These are phyloP conservation scores for Amphipyra berbera DNA, from an alignment of 2,888 invertebrate species.

Conservation along the genomic window DNA sequence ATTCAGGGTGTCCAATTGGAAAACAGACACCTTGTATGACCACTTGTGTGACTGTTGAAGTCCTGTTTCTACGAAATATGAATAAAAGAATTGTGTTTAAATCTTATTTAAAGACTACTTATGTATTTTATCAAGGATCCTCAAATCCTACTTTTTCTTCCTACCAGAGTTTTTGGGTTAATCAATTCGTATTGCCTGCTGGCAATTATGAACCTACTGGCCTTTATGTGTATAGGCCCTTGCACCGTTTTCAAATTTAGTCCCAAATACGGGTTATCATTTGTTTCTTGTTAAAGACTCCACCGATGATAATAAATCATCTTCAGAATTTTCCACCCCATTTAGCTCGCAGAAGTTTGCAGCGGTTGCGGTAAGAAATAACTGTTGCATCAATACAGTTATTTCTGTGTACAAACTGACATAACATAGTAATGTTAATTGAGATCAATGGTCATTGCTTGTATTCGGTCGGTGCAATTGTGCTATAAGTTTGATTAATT, in stretches of 20 bases:
- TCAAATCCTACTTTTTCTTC: too few relatives aligned
- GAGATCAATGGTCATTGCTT: slow-evolving; percentile 52
- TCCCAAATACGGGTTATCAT: too few relatives aligned
- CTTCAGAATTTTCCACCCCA: slow-evolving; percentile 4
- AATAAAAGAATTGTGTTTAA: not conserved
- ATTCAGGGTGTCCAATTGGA: slow-evolving; percentile 32
- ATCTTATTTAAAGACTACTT: too few relatives aligned
- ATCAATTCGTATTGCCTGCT: too few relatives aligned
- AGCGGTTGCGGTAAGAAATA: slow-evolving; percentile 8
- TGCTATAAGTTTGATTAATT: slow-evolving; percentile 73
- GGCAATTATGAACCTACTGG: too few relatives aligned
- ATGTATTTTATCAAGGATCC: too few relatives aligned
- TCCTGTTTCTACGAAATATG: slow-evolving; percentile 1
- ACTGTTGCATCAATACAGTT: slow-evolving; percentile 27
- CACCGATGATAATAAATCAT: too few relatives aligned
- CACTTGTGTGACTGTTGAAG: slow-evolving; percentile 7
- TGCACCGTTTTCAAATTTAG: too few relatives aligned
- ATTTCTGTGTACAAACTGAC: slow-evolving; percentile 41
- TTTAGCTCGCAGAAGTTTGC: slow-evolving; percentile 13
- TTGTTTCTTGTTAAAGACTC: too few relatives aligned
- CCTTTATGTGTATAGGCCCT: too few relatives aligned
- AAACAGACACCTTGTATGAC: slow-evolving; percentile 9
- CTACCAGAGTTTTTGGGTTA: too few relatives aligned
- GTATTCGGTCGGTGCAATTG: slow-evolving; percentile 39
- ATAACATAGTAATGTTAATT: slow-evolving; percentile 47